Base-by-base conservation (phyloP, 2,797 vertebrate genomes). In the Chelon auratus region DNA sequence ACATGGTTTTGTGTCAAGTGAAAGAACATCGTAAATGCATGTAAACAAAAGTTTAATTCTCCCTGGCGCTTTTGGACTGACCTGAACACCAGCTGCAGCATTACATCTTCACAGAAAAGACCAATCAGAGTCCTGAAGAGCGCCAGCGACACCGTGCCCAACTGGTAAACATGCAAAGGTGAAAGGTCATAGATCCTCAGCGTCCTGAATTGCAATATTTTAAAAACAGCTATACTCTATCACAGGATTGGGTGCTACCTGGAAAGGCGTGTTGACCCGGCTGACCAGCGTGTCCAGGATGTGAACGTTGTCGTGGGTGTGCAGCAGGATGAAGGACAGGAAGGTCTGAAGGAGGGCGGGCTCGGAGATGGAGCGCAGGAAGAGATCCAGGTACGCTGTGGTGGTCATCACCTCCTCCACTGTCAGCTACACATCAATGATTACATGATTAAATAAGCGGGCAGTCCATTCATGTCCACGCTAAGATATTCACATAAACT, bases 341-440 rank as follows among this genome's bases (percentile, higher is more conserved):
- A 99, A 99, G 83, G 94, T 96, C 90, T 97, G 96, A 3, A 99
- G 95, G 39, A 99, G 95, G 0, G 95, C 93, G 1, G 97, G 96
- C 75, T 97, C 97, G 0, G 95, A 94, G 89, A 98, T 89, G 37
- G 95, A 97, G 17, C 97, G 95, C 84, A 99, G 89, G 82, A 99
- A 99, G 33, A 99, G 95, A 55, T 99, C 98, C 90, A 99, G 86
- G 80, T 99, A 99, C 0, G 97, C 97, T 0, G 98, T 99, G 2
- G 97, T 98, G 37, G 97, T 96, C 97, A 98, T 99, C 82, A 98
- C 97, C 84, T 99, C 98, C 91, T 99, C 98, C 85, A 99, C 94
- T 0, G 97, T 98, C 72, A 95, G 90, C 98, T 99, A 33, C 26
- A 75, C 13, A 60, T 11, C 20, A 51, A 11, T 43, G 39, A 43